These are phyloP conservation scores for Periophthalmus modestus DNA, from an alignment of 2,113 vertebrate species.

Conservation along the genomic window DNA sequence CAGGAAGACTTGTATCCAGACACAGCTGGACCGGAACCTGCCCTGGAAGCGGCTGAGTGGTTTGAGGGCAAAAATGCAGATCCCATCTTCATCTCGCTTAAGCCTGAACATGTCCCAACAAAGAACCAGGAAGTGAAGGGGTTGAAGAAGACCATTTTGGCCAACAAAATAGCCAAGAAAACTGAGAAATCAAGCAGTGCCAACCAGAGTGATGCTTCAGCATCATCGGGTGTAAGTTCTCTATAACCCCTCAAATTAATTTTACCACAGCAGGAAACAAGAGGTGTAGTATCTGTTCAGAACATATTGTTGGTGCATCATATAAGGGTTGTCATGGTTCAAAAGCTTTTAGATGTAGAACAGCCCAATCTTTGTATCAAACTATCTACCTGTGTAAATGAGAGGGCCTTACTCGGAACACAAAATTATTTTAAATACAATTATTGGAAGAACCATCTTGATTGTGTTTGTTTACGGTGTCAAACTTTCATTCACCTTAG, in stretches of 20 bases:
- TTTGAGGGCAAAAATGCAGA: slow-evolving; percentile 92
- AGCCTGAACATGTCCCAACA: slow-evolving; percentile 89
- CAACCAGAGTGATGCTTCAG: slow-evolving; percentile 75
- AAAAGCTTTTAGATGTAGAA: no score
- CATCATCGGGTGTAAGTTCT: slow-evolving; percentile 73
- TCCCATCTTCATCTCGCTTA: slow-evolving; percentile 92
- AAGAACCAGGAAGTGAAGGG: slow-evolving; percentile 90
- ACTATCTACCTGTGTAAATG: no score
- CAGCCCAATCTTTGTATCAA: no score
- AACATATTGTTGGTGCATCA: no score
- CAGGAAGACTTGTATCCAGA: slow-evolving; percentile 97
- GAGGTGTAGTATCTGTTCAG: no score
- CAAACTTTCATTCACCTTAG: no score
- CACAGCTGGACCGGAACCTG: slow-evolving; percentile 88
- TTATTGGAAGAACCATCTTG: no score
- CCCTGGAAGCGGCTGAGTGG: slow-evolving; percentile 95
- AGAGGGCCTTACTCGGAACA: no score
- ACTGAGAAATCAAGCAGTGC: slow-evolving; percentile 79
- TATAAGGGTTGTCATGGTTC: no score
- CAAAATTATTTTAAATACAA: no score
- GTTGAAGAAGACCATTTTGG: slow-evolving; percentile 94
- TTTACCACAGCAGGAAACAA: no score
- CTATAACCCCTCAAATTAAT: background rate
- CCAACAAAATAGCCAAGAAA: slow-evolving; percentile 88
- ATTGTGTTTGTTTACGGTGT: no score